Evolutionary conservation across 2,113 vertebrate genomes (phyloP).

Genomic region (Perccottus glenii): DNA sequence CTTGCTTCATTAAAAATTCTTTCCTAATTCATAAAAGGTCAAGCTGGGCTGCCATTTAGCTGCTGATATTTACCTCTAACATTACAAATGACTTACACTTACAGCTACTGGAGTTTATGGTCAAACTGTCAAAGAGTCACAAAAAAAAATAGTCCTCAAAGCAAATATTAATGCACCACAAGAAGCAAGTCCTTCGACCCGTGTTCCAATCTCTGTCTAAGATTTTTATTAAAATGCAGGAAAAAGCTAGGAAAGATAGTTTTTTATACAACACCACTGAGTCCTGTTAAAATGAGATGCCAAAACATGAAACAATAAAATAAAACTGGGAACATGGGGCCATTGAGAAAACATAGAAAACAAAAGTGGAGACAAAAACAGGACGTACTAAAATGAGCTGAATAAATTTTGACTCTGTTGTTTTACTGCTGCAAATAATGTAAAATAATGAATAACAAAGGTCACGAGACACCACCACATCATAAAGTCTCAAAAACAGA

Average conservation of each 20-base stretch:
- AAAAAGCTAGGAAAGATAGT: not conserved
- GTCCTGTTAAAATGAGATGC: constrained; percentile 6
- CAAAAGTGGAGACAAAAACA: not conserved
- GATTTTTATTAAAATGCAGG: not conserved
- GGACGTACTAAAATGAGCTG: not conserved
- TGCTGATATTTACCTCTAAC: no score
- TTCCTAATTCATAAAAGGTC: no score
- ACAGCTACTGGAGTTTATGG: not conserved
- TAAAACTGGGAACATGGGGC: constrained; percentile 1
- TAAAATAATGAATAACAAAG: not conserved
- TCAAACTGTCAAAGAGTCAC: not conserved
- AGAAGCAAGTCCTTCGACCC: not conserved
- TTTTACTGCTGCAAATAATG: not conserved
- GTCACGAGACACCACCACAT: no score
- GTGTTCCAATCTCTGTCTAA: not conserved
- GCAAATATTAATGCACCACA: not conserved
- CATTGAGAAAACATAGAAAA: constrained; percentile 4
- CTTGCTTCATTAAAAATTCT: no score
- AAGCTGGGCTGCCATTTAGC: no score
- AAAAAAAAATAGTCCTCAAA: not conserved
- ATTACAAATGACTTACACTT: no score
- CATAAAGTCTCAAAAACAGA: no score
- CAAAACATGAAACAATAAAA: constrained; percentile 10
- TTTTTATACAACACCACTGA: not conserved
- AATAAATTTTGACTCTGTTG: not conserved